Base-by-base conservation (phyloP, 2,797 vertebrate genomes). In the Anniella stebbinsi region DNA sequence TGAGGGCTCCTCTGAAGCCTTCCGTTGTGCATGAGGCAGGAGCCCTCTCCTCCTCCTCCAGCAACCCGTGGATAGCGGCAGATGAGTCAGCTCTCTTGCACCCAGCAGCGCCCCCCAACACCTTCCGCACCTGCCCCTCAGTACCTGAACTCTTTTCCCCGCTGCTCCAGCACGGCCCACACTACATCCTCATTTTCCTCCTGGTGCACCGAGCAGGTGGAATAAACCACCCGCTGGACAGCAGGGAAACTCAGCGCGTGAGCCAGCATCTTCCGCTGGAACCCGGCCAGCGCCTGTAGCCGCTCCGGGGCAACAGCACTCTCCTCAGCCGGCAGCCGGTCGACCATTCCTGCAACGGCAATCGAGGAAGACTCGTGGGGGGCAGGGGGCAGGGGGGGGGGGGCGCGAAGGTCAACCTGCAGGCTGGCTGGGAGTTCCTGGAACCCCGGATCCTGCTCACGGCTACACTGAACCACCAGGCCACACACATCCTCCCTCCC, bases 101-200 rank as follows among this genome's bases (percentile, higher is more conserved):
- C 63, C 28, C 66, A 66, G 54, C 13, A 66, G 48, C 23, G 13
- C 76, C 25, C 7, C 5, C 12, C 28, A n/a, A n/a, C 28, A 17
- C 33, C 25, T 25, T 41, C 45, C 11, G 7, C 21, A 0, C 4
- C 18, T 3, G 4, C 2, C 41, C 28, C 6, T 9, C 3, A 2
- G 0, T 90, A 99, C 99, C 98, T 98, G 97, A 99, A 99, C 70
- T 91, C 12, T 0, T 95, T 93, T 0, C 87, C 92, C 28, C 94
- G 96, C 85, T 98, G 96, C 96, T 97, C 96, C 88, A 99, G 96
- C 93, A 97, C 97, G 0, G 96, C 96, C 0, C 84, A 69, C 0
- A 99, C 96, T 8, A 99, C 98, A 0, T 99, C 98, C 95, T 99
- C 99, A 0, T 99, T 99, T 97, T 99, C 99, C 94, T 99, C 97